Evolutionary conservation across 2,888 invertebrate species (phyloP).

Genomic region (Drepanosiphum platanoidis): DNA sequence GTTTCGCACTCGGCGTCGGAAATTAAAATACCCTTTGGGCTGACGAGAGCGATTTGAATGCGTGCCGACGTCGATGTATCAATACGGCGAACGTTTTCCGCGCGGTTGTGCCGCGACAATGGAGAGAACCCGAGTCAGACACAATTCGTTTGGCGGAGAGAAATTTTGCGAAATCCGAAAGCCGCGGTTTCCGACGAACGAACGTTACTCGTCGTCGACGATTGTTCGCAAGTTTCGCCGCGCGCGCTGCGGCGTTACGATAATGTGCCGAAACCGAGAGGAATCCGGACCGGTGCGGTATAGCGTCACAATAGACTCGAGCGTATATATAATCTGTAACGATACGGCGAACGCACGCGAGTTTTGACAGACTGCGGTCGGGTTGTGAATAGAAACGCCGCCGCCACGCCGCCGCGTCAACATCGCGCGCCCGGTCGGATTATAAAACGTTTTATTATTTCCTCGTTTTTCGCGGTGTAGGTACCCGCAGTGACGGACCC

Average conservation of each 20-base stretch:
- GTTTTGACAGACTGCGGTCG: too few relatives aligned
- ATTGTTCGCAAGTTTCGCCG: background rate
- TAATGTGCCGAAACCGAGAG: background rate
- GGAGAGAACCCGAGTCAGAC: too few relatives aligned
- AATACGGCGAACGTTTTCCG: too few relatives aligned
- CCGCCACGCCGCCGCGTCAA: too few relatives aligned
- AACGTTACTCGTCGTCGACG: background rate
- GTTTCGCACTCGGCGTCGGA: too few relatives aligned
- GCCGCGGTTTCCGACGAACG: background rate
- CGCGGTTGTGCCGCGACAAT: too few relatives aligned
- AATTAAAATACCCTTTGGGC: background rate
- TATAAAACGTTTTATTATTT: too few relatives aligned
- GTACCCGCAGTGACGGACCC: too few relatives aligned
- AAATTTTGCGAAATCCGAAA: background rate
- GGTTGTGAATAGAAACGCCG: too few relatives aligned
- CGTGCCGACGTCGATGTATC: too few relatives aligned
- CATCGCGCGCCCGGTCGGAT: too few relatives aligned
- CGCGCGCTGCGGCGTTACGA: background rate
- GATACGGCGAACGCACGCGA: background rate
- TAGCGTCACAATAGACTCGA: background rate
- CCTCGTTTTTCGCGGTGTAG: too few relatives aligned
- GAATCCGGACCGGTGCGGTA: background rate
- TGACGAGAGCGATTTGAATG: background rate
- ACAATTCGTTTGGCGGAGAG: background rate
- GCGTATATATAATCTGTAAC: background rate